phyloP scores from a whole-genome alignment of 1,140 invertebrate species.

The Berghia stephanieae region DNA sequence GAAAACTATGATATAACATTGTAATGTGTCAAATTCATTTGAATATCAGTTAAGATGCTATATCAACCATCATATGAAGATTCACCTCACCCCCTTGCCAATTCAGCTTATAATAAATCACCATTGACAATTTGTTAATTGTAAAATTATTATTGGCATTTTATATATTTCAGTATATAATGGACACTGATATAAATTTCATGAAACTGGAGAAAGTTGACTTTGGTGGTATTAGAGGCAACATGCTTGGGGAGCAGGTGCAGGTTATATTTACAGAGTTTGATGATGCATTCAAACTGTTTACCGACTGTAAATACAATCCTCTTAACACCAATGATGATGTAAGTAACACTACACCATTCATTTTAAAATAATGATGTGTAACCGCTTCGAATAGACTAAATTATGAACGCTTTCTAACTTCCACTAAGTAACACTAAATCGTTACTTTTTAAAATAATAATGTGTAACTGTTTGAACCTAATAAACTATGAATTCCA shows the following conservation, averaged over 20 bases:
- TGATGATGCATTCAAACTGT: constrained; percentile 84
- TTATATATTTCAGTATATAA: constrained; percentile 87
- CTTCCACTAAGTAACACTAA: no score
- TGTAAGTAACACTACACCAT: no score
- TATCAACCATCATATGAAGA: not conserved
- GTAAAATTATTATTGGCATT: no score
- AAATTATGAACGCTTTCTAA: no score
- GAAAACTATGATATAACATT: not conserved
- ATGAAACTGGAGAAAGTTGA: constrained; percentile 94
- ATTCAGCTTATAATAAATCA: not conserved
- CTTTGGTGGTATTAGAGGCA: constrained; percentile 88
- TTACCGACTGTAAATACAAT: constrained; percentile 84
- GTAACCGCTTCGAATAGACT: no score
- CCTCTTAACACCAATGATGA: constrained; percentile 79
- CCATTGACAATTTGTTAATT: not conserved
- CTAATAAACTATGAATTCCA: no score
- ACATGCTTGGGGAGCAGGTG: constrained; percentile 77
- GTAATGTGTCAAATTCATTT: not conserved
- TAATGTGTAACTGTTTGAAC: no score
- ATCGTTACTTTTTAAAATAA: no score
- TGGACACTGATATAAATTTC: constrained; percentile 91
- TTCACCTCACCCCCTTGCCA: not conserved
- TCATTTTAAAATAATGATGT: no score
- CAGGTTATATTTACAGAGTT: constrained; percentile 87
- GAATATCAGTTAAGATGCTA: not conserved